Base-by-base conservation (phyloP, 2,797 vertebrate species). In the Carduelis carduelis region DNA sequence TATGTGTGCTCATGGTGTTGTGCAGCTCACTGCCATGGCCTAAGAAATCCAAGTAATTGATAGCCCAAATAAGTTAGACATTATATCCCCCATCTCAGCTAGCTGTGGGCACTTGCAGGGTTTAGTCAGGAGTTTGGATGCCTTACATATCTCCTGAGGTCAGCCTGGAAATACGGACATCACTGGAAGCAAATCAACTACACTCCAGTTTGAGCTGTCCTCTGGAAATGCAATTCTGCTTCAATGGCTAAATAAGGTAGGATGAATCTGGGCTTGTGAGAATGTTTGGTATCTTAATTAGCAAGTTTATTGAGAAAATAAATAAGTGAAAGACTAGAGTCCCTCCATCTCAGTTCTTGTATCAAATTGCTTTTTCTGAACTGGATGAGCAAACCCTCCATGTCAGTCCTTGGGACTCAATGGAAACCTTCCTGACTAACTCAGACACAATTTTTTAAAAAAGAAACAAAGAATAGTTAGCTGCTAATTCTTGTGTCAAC, bases 1-100 rank as follows among this genome's bases (percentile, higher is more conserved):
- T 21, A 7, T 0, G 0, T 11, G 5, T 16, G 32, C 23, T 63
- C 18, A 9, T 20, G 0, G 0, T n/a, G 26, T 57, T 41, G 35
- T 8, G 8, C 15, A 78, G 63, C 34, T 59, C 28, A 16, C 8
- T 44, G 28, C 17, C 23, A 13, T 22, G 52, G 49, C 32, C 30
- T 61, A 65, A 55, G 50, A 89, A 92, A 87, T 34, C 12, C 46
- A 86, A 57, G 53, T 30, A 69, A 78, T 8, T 50, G 35, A 61
- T 53, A 78, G 71, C 2, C 20, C 5, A 27, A 59, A 21, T n/a
- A 37, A 74, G 12, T 43, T 30, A n/a, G 49, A 60, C 2, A 9
- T 28, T 74, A 22, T 50, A 71, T 34, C 37, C 39, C 39, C 39
- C 6, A 59, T 79, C 52, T 69, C n/a, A 30, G 27, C 21, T 47